Base-by-base conservation (phyloP, 2,888 invertebrate species). In the Ennomos erosarius region DNA sequence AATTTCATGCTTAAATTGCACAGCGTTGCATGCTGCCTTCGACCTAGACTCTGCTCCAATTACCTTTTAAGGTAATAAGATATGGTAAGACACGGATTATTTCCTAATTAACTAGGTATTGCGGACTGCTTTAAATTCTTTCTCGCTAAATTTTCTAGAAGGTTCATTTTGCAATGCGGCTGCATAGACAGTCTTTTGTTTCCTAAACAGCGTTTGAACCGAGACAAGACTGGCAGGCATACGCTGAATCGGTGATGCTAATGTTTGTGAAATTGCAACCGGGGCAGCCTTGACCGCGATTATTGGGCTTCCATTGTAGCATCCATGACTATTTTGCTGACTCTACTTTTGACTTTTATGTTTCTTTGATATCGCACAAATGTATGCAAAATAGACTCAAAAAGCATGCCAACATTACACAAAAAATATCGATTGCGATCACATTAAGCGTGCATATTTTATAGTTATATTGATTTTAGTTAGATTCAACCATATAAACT, bases 211-310 rank as follows among this genome's bases (percentile, higher is more conserved):
- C 65, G 69, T 70, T 73, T 70, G 74, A 67, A 69, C 68, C 65
- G 60, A 72, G 69, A 72, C 70, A 69, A 67, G 59, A 50, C 16
- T 16, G 16, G 3, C 40, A 64, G 73, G 82, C 78, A 77, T 74
- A 76, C 69, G 65, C 62, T 69, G 90, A 86, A 88, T 90, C 67
- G 68, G 75, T 87, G 87, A 88, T 86, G 73, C 62, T 63, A 65
- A 55, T 53, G 78, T 85, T 89, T 87, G 83, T 84, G 86, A 83
- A 88, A 88, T 79, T 75, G 73, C 75, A 67, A 62, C 54, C 51
- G 46, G 33, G 46, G 33, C 50, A 78, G 73, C 91, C 90, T 89
- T 91, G 91, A 76, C 90, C 88, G 76, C 83, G 69, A 82, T 87
- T 73, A 77, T 75, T 61, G 65, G 70, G 64, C 71, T 54, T 63